Percentiles rank a stretch among this genome's conserved stretches.
Conservation (phyloP, 2,888 invertebrate species). For the Ptychoptera contaminata region DNA sequence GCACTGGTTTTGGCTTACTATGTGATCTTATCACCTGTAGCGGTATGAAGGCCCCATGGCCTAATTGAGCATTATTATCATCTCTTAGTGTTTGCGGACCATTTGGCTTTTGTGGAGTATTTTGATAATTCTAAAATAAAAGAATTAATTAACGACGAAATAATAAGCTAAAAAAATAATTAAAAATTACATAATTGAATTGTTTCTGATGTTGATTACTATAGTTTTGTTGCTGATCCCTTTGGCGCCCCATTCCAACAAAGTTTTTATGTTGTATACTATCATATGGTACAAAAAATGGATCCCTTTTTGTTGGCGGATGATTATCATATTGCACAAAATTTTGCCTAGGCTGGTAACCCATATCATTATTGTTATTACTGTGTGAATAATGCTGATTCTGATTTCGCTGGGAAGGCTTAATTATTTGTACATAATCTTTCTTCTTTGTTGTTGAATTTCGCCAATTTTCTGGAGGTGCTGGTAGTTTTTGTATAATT, state of each 20-base stretch:
- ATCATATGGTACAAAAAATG: too few relatives aligned
- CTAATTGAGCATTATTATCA: conserved; percentile 13
- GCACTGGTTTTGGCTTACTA: conserved; percentile 1
- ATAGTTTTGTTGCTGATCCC: too few relatives aligned
- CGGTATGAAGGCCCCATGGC: conserved; percentile 34
- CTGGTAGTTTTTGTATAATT: conserved; percentile 7
- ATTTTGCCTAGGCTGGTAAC: too few relatives aligned
- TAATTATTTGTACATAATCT: too few relatives aligned
- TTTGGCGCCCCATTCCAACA: background rate
- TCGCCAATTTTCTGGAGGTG: conserved; percentile 11
- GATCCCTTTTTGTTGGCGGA: too few relatives aligned
- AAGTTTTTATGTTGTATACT: background rate
- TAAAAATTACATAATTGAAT: too few relatives aligned
- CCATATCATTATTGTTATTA: too few relatives aligned
- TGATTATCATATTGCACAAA: too few relatives aligned
- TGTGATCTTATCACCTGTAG: conserved; percentile 36
- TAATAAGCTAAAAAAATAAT: too few relatives aligned
- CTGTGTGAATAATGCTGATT: too few relatives aligned
- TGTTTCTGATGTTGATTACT: too few relatives aligned
- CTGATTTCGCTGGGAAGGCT: too few relatives aligned
- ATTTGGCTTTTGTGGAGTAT: conserved; percentile 5
- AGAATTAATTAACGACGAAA: background rate
- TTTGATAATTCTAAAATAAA: background rate
- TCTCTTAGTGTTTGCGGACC: conserved; percentile 13
- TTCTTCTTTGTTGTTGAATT: conserved; percentile 1